Conservation (phyloP, 2,797 vertebrate genomes). For the Amazona finschi region DNA sequence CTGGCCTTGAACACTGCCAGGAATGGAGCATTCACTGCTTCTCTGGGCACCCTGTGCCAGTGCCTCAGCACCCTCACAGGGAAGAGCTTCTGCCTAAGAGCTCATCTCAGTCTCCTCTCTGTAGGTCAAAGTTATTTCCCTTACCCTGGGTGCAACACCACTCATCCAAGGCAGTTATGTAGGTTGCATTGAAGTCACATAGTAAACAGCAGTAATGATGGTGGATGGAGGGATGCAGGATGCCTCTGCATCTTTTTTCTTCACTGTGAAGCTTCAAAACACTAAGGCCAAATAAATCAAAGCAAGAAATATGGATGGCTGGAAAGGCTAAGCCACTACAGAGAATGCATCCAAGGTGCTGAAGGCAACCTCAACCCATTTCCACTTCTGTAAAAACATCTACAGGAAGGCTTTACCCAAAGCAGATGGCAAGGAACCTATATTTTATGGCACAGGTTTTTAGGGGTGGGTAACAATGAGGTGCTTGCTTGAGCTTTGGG, state of each 20-base stretch:
- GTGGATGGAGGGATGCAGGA: neutral
- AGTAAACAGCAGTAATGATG: neutral
- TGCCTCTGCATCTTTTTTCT: neutral
- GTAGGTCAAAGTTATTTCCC: neutral
- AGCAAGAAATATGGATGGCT: neutral
- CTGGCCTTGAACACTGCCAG: too few species aligned
- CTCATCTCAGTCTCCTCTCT: neutral
- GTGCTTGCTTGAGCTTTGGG: neutral
- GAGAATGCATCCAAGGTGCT: neutral
- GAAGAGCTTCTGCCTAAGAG: neutral
- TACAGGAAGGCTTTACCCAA: neutral
- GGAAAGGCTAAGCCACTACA: neutral
- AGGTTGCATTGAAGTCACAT: neutral
- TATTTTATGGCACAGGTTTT: neutral
- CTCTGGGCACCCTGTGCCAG: too few species aligned
- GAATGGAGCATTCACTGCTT: too few species aligned
- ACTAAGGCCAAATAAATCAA: neutral
- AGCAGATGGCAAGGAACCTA: neutral
- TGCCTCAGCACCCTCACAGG: neutral
- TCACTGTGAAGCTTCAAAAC: neutral
- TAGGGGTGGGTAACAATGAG: fast-evolving
- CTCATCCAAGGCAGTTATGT: neutral
- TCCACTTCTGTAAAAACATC: neutral
- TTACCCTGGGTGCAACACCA: neutral
- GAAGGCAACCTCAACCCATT: neutral